A percentile compares a stretch with the other conserved stretches of the same genome.
Evolutionary conservation across 2,797 vertebrate genomes (phyloP).

Genomic region (Anableps anableps): DNA sequence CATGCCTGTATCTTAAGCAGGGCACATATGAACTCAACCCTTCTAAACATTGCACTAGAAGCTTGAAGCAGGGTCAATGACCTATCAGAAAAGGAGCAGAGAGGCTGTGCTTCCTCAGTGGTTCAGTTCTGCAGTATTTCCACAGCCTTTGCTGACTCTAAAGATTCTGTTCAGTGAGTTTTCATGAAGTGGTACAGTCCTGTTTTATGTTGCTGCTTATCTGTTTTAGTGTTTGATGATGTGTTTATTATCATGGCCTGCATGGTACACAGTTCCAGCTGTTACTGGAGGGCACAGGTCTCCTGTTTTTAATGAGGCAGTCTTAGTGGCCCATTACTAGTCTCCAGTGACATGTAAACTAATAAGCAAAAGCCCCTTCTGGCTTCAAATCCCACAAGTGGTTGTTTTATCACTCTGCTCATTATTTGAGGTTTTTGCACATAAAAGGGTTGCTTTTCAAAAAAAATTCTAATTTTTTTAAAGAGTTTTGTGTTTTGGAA

Average conservation of each 20-base stretch:
- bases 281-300: conserved; percentile 67
- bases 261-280: conserved; percentile 51
- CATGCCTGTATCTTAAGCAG: conserved; percentile 51
- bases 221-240: conserved; percentile 64
- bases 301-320: conserved; percentile 71
- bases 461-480: conserved; percentile 13
- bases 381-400: conserved; percentile 54
- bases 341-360: conserved; percentile 68
- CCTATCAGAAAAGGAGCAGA: conserved; percentile 57
- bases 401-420: conserved; percentile 36
- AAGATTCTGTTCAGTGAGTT: conserved; percentile 35
- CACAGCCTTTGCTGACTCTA: conserved; percentile 36
- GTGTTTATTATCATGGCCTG: conserved; percentile 49
- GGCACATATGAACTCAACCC: conserved; percentile 50
- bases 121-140: conserved; percentile 31
- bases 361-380: conserved; percentile 56
- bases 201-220: conserved; percentile 42
- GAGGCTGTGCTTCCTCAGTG: conserved; percentile 49
- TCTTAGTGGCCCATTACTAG: conserved; percentile 68
- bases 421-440: conserved; percentile 34
- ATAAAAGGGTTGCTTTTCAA: conserved; percentile 30
- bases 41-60: conserved; percentile 60
- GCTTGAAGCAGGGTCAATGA: conserved; percentile 64
- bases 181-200: conserved; percentile 31
- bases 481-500: conserved; percentile 12